Conservation (phyloP, 2,888 invertebrate genomes). For the Coelinius sp. region DNA sequence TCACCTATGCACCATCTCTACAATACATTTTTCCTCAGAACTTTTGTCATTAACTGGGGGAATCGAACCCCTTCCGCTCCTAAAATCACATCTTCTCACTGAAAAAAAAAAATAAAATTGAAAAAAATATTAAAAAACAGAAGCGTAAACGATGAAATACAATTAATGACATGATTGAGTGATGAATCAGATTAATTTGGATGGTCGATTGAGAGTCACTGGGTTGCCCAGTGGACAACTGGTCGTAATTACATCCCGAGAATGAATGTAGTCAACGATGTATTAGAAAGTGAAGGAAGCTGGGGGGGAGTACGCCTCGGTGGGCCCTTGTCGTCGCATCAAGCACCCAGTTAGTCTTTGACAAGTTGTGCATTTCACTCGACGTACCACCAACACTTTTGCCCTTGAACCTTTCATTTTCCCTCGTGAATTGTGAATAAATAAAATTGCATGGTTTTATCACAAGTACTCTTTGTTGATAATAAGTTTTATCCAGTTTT, state of each 20-base stretch:
- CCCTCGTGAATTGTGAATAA: background rate
- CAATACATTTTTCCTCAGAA: background rate
- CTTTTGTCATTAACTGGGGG: no score
- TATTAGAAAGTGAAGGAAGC: conserved; percentile 44
- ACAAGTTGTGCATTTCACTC: conserved; percentile 27
- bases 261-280: conserved; percentile 45
- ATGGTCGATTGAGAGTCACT: conserved; percentile 40
- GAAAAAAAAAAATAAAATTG: no score
- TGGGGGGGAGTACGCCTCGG: conserved; percentile 33
- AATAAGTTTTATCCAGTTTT: background rate
- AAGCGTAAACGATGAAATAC: no score
- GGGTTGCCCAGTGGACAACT: conserved; percentile 43
- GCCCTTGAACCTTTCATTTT: conserved; percentile 24
- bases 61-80: no score
- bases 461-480: background rate
- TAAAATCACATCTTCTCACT: no score
- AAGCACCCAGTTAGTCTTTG: conserved; percentile 33
- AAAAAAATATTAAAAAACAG: no score
- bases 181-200: background rate
- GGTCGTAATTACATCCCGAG: conserved; percentile 49
- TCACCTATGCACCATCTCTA: background rate
- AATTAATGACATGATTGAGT: background rate
- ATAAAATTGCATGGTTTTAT: background rate
- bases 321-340: conserved; percentile 19
- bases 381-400: background rate